Evolutionary conservation across 92 coral and sea anemone genomes (phyloP), one percentile per base, ranked within the genome.

Genomic region (Plumapathes pennacea): DNA sequence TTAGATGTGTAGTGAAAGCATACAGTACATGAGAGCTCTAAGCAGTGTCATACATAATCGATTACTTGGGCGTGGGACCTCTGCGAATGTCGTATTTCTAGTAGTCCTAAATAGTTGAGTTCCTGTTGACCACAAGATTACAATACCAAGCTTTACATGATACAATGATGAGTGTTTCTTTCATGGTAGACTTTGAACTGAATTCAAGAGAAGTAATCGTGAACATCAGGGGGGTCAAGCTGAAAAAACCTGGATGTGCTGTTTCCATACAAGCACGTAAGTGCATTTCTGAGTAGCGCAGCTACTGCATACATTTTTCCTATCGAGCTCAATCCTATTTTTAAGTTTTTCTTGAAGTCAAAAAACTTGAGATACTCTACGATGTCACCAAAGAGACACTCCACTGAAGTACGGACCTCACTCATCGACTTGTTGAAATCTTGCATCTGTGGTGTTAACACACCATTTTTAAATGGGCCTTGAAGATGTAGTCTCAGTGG

Each of bases 311-410:
- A 75, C 75, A 75, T 55, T 36, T 75, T 75, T 29, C 75, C 75
- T 41, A 75, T 55, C 30, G 57, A 33, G 68, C 67, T 57, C 48
- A 65, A 47, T 23, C 52, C 43, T 29, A 64, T 32, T 43, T 61
- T 72, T 24, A 72, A 32, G 37, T 62, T 52, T 62, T 62, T 76
- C 72, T 71, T 71, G 32, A 48, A 71, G 60, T 60, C 61, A 49
- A 60, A 69, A 74, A 64, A 74, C 60, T 76, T 77, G 15, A 69
- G 69, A 60, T 69, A 38, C 26, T 77, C 61, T 21, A 53, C 47
- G 32, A 77, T 19, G 54, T 77, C 66, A 12, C 78, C 28, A 33
- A 67, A 77, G 29, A 78, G 69, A 77, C 85, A 78, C 57, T 69
- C 78, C 3, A 61, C 85, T 23, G 78, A 61, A 53, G 57, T 10